Percentiles rank a stretch among this genome's conserved stretches.
Conservation (phyloP, 2,888 invertebrate genomes). For the Drosophila pegasa region DNA sequence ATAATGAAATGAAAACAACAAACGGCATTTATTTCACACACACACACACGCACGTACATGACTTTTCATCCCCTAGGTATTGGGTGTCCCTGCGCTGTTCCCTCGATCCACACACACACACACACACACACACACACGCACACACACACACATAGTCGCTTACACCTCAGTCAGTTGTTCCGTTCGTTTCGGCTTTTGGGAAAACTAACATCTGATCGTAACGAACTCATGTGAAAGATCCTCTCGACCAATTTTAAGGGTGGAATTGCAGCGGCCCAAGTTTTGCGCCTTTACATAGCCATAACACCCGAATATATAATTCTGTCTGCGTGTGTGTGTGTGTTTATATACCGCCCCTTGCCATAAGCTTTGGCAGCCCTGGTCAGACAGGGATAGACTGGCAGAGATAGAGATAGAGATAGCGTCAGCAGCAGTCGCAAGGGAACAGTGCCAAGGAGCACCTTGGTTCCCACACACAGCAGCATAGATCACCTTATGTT, state of each 20-base stretch:
- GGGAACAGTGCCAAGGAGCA: constrained; percentile 24
- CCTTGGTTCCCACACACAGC: constrained; percentile 62
- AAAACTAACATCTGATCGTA: constrained; percentile 85
- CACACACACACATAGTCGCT: constrained; percentile 21
- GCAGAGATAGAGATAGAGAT: not conserved
- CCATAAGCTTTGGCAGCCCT: constrained; percentile 62
- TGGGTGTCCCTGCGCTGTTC: constrained; percentile 57
- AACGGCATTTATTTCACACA: constrained; percentile 70
- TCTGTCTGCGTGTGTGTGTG: not conserved
- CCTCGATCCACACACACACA: constrained; percentile 28
- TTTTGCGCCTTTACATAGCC: constrained; percentile 54
- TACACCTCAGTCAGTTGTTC: constrained; percentile 48
- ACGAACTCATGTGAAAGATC: constrained; percentile 27
- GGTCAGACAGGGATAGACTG: constrained; percentile 18
- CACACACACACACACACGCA: constrained; percentile 35
- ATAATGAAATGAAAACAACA: constrained; percentile 72
- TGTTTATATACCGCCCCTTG: constrained; percentile 74
- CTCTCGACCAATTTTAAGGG: constrained; percentile 57
- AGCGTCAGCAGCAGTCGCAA: not conserved
- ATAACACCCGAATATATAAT: constrained; percentile 18
- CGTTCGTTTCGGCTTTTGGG: constrained; percentile 75
- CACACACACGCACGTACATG: constrained; percentile 58
- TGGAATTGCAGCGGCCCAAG: constrained; percentile 58
- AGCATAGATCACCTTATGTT: constrained; percentile 62
- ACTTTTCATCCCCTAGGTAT: constrained; percentile 84